Evolutionary conservation across 2,888 invertebrate species (phyloP).

Genomic region (Globia sparganii): DNA sequence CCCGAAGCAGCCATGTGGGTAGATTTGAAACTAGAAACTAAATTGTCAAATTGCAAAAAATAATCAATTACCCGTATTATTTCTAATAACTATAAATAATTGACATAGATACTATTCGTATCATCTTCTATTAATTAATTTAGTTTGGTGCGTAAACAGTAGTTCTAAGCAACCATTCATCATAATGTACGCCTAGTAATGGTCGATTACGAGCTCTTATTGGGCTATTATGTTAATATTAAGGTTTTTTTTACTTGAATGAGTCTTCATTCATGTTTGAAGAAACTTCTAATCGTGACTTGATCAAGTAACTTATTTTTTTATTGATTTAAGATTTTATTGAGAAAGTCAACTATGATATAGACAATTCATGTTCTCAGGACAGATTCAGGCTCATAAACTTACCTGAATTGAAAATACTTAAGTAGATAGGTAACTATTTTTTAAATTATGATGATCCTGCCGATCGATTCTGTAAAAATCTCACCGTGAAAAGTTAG

Average conservation of each 20-base stretch:
- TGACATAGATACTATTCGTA: neutral
- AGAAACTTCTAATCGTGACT: neutral
- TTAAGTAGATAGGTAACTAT: neutral
- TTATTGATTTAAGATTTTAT: neutral
- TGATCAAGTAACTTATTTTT: neutral
- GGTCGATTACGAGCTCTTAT: neutral
- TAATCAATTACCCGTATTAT: neutral
- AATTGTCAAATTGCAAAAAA: neutral
- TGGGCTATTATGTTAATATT: constrained; percentile 28
- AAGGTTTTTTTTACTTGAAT: constrained; percentile 10
- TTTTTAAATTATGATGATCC: neutral
- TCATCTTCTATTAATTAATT: neutral
- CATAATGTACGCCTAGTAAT: constrained; percentile 11
- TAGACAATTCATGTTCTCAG: neutral
- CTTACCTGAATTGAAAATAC: neutral
- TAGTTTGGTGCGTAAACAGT: constrained; percentile 26
- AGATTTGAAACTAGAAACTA: neutral
- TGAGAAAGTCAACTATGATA: neutral
- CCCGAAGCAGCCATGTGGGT: neutral
- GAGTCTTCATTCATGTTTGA: constrained; percentile 9
- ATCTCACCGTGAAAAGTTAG: too few relatives aligned
- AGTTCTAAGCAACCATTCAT: constrained; percentile 13
- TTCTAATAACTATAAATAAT: neutral
- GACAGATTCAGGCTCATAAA: neutral
- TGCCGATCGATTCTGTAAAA: too few relatives aligned